Base-by-base conservation (phyloP, 2,888 invertebrate genomes). In the Dasysyrphus albostriatus region DNA sequence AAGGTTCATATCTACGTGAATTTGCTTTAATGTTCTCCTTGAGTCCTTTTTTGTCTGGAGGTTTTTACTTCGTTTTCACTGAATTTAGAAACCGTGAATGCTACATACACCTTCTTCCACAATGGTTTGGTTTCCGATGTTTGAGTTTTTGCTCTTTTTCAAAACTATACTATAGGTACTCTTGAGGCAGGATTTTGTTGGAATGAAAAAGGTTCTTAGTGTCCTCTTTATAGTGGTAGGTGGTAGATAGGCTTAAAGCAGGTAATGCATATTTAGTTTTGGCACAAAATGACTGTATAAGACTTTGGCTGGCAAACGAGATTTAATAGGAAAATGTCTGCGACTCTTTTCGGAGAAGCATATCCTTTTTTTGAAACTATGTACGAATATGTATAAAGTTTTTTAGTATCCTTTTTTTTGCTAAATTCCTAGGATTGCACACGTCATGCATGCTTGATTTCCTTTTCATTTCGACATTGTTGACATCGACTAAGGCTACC, bases 371-470 rank as follows among this genome's bases (percentile, higher is more conserved):
- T 63, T 59, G 24, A 4, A 73, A 8, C n/a, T 42, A 42, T 44
- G 58, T 73, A 7, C 32, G 3, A n/a, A n/a, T 14, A n/a, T n/a
- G 44, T 29, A 4, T n/a, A n/a, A n/a, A n/a, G n/a, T 9, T 47
- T 16, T 63, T 63, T 44, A 32, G 14, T 24, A 24, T 65, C n/a
- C 14, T 61, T 49, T 49, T 63, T 69, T 79, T 54, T 61, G 44
- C 16, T 39, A 76, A 76, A 54, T 81, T 76, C 72, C 79, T 59
- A 73, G 77, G 47, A 82, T 70, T 74, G 77, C 77, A 83, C 87
- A 83, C 88, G 83, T 83, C 83, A 83, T 83, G 83, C 88, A 88
- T 88, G 88, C 73, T 80, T 88, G 87, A 87, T 87, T 87, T 83
- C 78, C 65, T 87, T 78, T 83, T 75, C 78, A 75, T 72, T 82